Base-by-base conservation (phyloP, 2,797 vertebrate species). In the Psittacula echo region DNA sequence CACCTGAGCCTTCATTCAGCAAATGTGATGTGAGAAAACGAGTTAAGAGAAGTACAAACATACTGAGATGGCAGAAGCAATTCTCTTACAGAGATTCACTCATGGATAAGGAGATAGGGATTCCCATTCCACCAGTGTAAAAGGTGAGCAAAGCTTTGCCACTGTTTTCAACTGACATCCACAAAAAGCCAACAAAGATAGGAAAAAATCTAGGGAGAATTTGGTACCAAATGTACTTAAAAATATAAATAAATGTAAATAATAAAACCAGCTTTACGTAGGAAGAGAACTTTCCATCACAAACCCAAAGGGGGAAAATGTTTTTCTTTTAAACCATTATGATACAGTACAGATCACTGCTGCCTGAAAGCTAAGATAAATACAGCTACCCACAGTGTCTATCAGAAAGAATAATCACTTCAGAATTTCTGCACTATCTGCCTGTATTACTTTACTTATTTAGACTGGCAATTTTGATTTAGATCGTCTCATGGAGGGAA, bases 351-450 rank as follows among this genome's bases (percentile, higher is more conserved):
- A 76, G 91, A 92, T 87, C 80, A 80, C 54, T n/a, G 54, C 61
- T 80, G 84, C 61, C 81, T 92, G 83, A 94, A 88, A 93, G 89
- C 62, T 19, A 67, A 78, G 81, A 89, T 85, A 96, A 95, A 92
- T 66, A 90, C 64, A 87, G 86, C 93, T 93, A 91, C 85, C 88
- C 61, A 79, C 77, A n/a, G 87, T 50, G 94, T 82, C 91, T 64
- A 91, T 94, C 94, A 93, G 65, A 94, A 90, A 93, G 83, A 97
- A 78, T 83, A 95, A 97, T 94, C 70, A 89, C 90, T 85, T 87
- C 83, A 90, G 72, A 94, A 87, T 62, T 89, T 88, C 75, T 94
- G 73, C 56, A 66, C 66, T 93, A 83, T 93, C 87, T 39, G 23
- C 66, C 62, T 67, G 42, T 58, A 65, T 60, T 62, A 62, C 45